Conservation (phyloP, 2,113 vertebrate genomes). For the Ramphastos sulfuratus region DNA sequence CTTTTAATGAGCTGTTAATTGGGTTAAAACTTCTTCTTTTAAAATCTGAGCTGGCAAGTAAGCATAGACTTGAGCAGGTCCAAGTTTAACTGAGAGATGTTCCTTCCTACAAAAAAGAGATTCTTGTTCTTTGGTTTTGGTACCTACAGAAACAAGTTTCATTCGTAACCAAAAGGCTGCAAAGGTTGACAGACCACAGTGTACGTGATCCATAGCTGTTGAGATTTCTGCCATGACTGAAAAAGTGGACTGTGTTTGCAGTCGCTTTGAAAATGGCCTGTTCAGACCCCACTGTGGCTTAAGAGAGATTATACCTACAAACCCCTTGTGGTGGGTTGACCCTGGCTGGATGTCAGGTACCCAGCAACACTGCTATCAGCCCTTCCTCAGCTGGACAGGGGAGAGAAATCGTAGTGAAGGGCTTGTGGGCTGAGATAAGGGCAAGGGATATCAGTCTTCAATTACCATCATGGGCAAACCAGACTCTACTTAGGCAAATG, state of each 20-base stretch:
- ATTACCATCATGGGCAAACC: neutral
- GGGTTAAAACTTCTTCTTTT: neutral
- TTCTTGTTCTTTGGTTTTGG: neutral
- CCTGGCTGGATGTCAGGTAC: too few species aligned
- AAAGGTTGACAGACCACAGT: neutral
- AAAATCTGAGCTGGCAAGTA: neutral
- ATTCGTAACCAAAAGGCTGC: neutral
- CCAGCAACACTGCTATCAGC: too few species aligned
- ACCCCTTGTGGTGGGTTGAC: neutral
- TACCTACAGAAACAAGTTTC: neutral
- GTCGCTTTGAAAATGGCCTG: neutral
- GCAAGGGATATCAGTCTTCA: neutral
- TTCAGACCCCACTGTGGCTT: neutral
- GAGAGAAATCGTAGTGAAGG: neutral
- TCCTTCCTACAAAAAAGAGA: neutral
- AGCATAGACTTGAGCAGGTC: neutral
- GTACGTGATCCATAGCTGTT: neutral
- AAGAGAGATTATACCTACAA: neutral
- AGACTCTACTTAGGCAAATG: neutral
- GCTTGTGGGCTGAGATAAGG: neutral
- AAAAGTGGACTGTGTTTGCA: neutral
- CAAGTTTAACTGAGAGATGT: neutral
- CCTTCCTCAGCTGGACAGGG: neutral
- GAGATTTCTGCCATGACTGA: neutral
- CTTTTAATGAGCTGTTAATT: neutral